Base-by-base conservation (phyloP, 2,113 vertebrate species). In the Bungarus multicinctus region DNA sequence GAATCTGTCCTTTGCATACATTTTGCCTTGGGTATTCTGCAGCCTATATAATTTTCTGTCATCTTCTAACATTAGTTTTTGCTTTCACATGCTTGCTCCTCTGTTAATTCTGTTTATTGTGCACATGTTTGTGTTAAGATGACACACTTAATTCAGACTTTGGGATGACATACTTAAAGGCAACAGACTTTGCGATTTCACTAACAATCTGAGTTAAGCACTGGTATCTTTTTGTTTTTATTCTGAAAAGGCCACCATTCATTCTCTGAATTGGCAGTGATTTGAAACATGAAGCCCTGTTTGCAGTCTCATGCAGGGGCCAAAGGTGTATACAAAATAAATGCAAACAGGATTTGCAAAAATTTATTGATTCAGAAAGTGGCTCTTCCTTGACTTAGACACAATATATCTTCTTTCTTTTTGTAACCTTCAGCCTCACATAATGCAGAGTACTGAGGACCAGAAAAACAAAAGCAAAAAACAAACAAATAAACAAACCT, bases 301-400 rank as follows among this genome's bases (percentile, higher is more conserved):
- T 54, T 27, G 93, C 88, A 85, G 43, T 39, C 69, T n/a, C 53
- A 27, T 27, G 22, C 23, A 27, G 91, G 57, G 11, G 14, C 85
- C 54, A 86, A 74, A 95, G 88, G 74, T 93, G 93, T 85, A 92
- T 92, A 16, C 45, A 89, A 93, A 96, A 91, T 92, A 96, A 96
- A 96, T 91, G 96, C 95, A 96, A 96, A 93, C 5, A 0, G 23
- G 4, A 91, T 74, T 94, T 95, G 95, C 39, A 2, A 94, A 96
- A 96, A 93, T 96, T 96, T 93, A 92, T 97, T 97, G 97, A 93
- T 94, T 94, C 94, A 94, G 94, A 96, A 97, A 96, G 96, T 91
- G 96, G 94, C 96, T 97, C 96, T 96, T 94, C 89, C 94, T 96
- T 97, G 97, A 97, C 97, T 97, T 95, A 97, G 97, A 97, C 97